Percentiles rank a stretch among this genome's conserved stretches.
phyloP scores from a whole-genome alignment of 2,888 invertebrate species.

The Apocheima hispidaria region DNA sequence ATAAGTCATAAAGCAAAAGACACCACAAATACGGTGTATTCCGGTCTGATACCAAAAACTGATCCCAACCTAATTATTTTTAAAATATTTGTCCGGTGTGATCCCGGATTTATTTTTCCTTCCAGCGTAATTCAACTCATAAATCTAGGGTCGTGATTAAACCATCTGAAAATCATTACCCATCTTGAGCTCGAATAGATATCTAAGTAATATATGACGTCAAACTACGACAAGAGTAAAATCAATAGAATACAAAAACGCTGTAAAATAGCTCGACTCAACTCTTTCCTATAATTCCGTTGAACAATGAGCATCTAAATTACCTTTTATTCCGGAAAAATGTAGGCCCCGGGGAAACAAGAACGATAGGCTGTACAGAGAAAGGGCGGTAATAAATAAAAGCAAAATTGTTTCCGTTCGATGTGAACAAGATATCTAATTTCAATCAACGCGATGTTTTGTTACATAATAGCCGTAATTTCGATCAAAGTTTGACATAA shows the following conservation, averaged over 20 bases:
- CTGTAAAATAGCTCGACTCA: conserved; percentile 1
- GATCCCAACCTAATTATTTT: too few relatives aligned
- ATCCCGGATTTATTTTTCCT: too few relatives aligned
- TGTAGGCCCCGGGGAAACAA: conserved; percentile 12
- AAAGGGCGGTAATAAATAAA: conserved; percentile 16
- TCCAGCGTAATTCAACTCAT: too few relatives aligned
- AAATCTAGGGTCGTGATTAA: too few relatives aligned
- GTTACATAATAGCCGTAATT: not conserved
- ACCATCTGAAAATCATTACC: too few relatives aligned
- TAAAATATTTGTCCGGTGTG: too few relatives aligned
- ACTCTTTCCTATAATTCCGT: not conserved
- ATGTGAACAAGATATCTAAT: conserved; percentile 15
- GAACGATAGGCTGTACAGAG: not conserved
- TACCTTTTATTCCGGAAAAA: conserved; percentile 22
- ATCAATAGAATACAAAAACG: not conserved
- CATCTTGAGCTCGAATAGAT: too few relatives aligned
- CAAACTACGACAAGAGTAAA: too few relatives aligned
- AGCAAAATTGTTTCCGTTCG: conserved; percentile 18
- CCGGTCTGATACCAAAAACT: too few relatives aligned
- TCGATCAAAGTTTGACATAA: not conserved
- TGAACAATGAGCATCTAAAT: conserved; percentile 22
- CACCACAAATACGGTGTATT: too few relatives aligned
- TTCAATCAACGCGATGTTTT: conserved; percentile 8
- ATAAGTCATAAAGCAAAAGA: too few relatives aligned
- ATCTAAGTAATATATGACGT: too few relatives aligned